Conservation (phyloP, 2,113 vertebrate genomes). For the Saccopteryx bilineata region DNA sequence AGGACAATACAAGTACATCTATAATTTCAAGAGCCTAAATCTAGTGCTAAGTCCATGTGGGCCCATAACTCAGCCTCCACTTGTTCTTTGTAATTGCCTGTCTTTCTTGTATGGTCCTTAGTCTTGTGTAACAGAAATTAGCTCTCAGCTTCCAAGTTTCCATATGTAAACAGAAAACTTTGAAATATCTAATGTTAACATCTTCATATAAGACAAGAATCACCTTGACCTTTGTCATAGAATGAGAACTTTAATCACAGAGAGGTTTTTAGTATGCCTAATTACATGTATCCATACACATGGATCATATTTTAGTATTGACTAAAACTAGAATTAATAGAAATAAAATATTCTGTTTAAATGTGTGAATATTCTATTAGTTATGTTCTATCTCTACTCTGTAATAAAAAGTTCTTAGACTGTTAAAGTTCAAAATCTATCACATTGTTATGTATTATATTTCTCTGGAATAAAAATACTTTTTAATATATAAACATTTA, state of each 20-base stretch:
- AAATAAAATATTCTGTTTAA: slow-evolving; percentile 8
- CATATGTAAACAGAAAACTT: not conserved
- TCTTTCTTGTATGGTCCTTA: not conserved
- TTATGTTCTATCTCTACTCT: not conserved
- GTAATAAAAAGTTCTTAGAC: not conserved
- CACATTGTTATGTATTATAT: not conserved
- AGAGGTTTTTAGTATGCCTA: not conserved
- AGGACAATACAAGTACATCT: not conserved
- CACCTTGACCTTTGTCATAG: not conserved
- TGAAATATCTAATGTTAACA: not conserved
- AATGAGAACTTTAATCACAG: not conserved
- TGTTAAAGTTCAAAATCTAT: slow-evolving; percentile 31
- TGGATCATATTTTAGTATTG: not conserved
- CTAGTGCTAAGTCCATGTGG: not conserved
- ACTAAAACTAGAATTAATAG: not conserved
- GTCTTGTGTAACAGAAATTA: not conserved
- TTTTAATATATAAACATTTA: slow-evolving; percentile 70
- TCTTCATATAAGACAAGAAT: not conserved
- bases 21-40: not conserved
- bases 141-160: not conserved
- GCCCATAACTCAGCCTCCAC: not conserved
- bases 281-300: not conserved
- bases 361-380: not conserved
- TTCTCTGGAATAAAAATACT: slow-evolving; percentile 68
- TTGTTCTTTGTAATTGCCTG: not conserved